Evolutionary conservation across 2,888 invertebrate species (phyloP).

Genomic region (Geophilus truncorum): DNA sequence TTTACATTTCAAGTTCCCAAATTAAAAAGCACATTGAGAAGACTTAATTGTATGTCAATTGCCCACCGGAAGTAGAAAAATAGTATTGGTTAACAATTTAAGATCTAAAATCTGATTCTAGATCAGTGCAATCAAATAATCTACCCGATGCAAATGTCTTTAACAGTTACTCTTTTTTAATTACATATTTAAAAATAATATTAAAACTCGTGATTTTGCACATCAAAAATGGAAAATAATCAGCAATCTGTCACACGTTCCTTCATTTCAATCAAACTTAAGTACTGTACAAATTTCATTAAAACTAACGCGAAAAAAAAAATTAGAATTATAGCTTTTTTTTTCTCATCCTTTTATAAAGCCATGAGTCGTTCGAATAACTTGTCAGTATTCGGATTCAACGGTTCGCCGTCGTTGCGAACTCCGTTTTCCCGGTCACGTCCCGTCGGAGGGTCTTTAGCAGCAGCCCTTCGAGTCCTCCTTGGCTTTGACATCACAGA

Average conservation of each 20-base stretch:
- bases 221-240: background rate
- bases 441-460: background rate
- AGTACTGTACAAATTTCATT: background rate
- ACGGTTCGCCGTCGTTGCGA: background rate
- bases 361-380: constrained; percentile 17
- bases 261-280: background rate
- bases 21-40: too few relatives aligned
- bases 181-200: too few relatives aligned
- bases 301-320: background rate
- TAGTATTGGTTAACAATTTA: background rate
- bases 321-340: background rate
- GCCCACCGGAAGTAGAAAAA: background rate
- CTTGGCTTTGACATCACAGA: background rate
- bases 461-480: background rate
- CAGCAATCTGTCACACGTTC: background rate
- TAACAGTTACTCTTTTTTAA: background rate
- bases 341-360: constrained; percentile 6
- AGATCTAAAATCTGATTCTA: too few relatives aligned
- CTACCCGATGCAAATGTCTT: background rate
- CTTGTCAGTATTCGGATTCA: background rate
- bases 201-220: too few relatives aligned
- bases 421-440: constrained; percentile 4
- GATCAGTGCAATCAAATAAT: too few relatives aligned
- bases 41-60: too few relatives aligned
- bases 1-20: too few relatives aligned